phyloP scores from a whole-genome alignment of 2,888 invertebrate genomes.

The Eristalinus aeneus region DNA sequence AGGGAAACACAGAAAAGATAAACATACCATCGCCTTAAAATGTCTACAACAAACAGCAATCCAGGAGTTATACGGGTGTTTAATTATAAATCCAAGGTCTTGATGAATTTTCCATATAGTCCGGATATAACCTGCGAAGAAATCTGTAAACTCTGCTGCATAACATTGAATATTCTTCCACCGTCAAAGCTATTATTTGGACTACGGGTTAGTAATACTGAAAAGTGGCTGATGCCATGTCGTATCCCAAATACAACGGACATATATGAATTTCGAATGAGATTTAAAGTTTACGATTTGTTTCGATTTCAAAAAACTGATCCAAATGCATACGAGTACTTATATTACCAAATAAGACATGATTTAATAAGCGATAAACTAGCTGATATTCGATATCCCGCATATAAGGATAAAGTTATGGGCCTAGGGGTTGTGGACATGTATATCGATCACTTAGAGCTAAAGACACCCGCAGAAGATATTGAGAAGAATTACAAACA shows the following conservation, averaged over 20 bases:
- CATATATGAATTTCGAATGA: constrained; percentile 88
- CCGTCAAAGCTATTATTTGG: constrained; percentile 90
- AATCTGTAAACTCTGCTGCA: constrained; percentile 87
- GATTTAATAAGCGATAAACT: constrained; percentile 91
- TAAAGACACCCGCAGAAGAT: constrained; percentile 84
- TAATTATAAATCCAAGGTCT: constrained; percentile 75
- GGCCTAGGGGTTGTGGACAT: constrained; percentile 94
- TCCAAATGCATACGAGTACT: constrained; percentile 89
- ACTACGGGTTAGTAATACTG: constrained; percentile 84
- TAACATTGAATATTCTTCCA: constrained; percentile 87
- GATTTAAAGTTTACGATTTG: constrained; percentile 85
- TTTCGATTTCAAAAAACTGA: constrained; percentile 82
- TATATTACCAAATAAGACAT: constrained; percentile 90
- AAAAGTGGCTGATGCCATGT: constrained; percentile 87
- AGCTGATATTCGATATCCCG: constrained; percentile 89
- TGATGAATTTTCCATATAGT: constrained; percentile 74
- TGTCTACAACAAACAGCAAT: constrained; percentile 33
- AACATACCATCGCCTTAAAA: constrained; percentile 22
- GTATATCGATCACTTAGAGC: constrained; percentile 91
- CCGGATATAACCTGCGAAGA: constrained; percentile 84
- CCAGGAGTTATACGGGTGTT: constrained; percentile 72
- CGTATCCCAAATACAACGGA: constrained; percentile 81
- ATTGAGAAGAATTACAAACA: constrained; percentile 90
- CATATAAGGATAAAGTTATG: constrained; percentile 88
- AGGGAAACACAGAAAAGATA: not conserved